phyloP scores from a whole-genome alignment of 2,113 vertebrate genomes.

The Ardeotis arabs region DNA sequence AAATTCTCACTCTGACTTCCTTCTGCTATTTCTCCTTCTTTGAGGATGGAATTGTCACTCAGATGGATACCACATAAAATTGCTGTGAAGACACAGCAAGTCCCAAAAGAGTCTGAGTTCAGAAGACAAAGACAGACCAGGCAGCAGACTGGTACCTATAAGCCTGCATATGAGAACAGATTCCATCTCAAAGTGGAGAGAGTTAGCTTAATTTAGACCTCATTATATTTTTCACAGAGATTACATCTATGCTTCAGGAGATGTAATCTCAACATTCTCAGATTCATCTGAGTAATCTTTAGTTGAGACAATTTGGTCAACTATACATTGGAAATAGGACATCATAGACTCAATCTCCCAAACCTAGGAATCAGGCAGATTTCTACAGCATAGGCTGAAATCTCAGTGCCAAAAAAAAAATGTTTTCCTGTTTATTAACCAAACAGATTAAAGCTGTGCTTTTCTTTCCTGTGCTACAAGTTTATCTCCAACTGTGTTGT shows the following conservation, averaged over 20 bases:
- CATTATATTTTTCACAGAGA: not conserved
- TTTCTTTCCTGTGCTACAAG: not conserved
- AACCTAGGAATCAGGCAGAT: not conserved
- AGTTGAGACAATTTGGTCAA: not conserved
- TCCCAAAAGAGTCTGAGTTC: not conserved
- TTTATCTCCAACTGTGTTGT: not conserved
- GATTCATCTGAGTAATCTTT: not conserved
- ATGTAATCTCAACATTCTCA: not conserved
- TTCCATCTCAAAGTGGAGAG: not conserved
- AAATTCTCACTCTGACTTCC: not conserved
- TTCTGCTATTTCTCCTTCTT: slow-evolving; percentile 1
- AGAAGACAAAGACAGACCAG: not conserved
- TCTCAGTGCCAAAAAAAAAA: not conserved
- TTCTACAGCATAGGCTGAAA: not conserved
- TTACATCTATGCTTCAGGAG: not conserved
- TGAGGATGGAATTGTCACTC: not conserved
- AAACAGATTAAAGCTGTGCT: not conserved
- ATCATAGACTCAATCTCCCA: fast-evolving
- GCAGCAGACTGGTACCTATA: not conserved
- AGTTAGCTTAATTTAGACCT: not conserved
- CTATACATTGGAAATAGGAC: not conserved
- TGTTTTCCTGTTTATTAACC: not conserved
- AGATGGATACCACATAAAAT: not conserved
- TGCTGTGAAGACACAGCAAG: not conserved
- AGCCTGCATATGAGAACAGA: not conserved